Evolutionary conservation across 2,888 invertebrate species (phyloP), one percentile per base, ranked within the genome.

Genomic region (Patella ulyssiponensis): DNA sequence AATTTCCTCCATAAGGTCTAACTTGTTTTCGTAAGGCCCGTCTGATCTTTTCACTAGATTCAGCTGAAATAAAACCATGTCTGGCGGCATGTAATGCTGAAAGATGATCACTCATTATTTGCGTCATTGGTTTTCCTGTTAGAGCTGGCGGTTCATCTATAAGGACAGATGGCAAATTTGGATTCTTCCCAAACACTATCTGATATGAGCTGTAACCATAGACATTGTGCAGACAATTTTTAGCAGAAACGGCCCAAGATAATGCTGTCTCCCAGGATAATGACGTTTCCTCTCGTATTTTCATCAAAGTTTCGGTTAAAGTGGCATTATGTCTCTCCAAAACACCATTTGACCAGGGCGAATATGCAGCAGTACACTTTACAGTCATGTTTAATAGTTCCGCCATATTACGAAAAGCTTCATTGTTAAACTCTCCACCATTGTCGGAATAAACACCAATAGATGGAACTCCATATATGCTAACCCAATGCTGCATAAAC

Each of bases 11-110:
- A 69, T 74, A 73, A n/a, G 76, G 56, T 72, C 81, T 54, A n/a
- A 71, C 78, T 73, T 80, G 71, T 23, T 81, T 74, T 53, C 79
- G 69, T 27, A 80, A 70, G n/a, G 79, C 80, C 71, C 79, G 71
- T 69, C 77, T 71, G 14, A 81, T 80, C 71, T 77, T 79, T 73
- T 80, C 81, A 64, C 44, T 44, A 44, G 27, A 58, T 51, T 69
- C 77, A 33, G 69, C 58, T 51, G 75, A 51, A 53, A 53, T 73
- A 53, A 53, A 73, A n/a, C n/a, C 51, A 2, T 44, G 58, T n/a
- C 74, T 56, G 14, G 44, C 74, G 9, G 27, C 15, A 69, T 74
- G 53, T 52, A 74, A 52, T 15, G 69, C 44, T 58, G 71, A n/a
- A 15, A 77, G 44, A 52, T 77, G 73, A 15, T 69, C n/a, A 12